These are phyloP conservation scores for Prietella phreatophila DNA, from an alignment of 2,113 vertebrate species.

Conservation along the genomic window DNA sequence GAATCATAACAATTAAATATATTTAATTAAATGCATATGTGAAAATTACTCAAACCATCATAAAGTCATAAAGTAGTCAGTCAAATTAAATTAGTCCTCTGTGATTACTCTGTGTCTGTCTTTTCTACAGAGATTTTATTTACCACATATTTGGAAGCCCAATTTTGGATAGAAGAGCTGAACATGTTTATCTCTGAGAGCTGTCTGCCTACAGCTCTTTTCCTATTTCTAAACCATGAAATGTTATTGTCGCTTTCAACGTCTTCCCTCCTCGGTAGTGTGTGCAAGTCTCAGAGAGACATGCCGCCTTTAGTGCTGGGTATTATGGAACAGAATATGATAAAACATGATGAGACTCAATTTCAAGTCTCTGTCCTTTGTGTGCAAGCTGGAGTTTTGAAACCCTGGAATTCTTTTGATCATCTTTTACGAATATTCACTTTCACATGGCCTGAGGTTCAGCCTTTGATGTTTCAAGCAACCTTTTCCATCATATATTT, in stretches of 20 bases:
- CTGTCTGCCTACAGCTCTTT: constrained; percentile 13
- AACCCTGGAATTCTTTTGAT: constrained; percentile 50
- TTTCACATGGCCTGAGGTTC: constrained; percentile 49
- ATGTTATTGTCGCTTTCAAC: constrained; percentile 16
- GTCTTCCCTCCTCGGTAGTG: constrained; percentile 1
- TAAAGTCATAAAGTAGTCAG: background rate
- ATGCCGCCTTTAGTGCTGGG: constrained; percentile 31
- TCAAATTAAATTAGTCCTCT: background rate
- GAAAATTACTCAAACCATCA: background rate
- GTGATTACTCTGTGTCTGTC: background rate
- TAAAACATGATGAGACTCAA: constrained; percentile 38
- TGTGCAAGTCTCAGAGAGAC: background rate
- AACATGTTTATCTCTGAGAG: background rate
- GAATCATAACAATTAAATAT: background rate
- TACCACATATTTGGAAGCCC: constrained; percentile 7
- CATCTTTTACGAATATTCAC: constrained; percentile 56
- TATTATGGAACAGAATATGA: constrained; percentile 37
- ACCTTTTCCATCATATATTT: constrained; percentile 58
- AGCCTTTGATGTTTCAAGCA: constrained; percentile 68
- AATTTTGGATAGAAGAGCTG: constrained; percentile 3
- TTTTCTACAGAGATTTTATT: constrained; percentile 9
- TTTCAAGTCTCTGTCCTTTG: constrained; percentile 36
- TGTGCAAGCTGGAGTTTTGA: constrained; percentile 49
- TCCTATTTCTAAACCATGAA: constrained; percentile 28
- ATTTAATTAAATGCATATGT: background rate